Evolutionary conservation across 1,140 invertebrate genomes (phyloP), one percentile per base, ranked within the genome.

Genomic region (Sesamia nonagrioides): DNA sequence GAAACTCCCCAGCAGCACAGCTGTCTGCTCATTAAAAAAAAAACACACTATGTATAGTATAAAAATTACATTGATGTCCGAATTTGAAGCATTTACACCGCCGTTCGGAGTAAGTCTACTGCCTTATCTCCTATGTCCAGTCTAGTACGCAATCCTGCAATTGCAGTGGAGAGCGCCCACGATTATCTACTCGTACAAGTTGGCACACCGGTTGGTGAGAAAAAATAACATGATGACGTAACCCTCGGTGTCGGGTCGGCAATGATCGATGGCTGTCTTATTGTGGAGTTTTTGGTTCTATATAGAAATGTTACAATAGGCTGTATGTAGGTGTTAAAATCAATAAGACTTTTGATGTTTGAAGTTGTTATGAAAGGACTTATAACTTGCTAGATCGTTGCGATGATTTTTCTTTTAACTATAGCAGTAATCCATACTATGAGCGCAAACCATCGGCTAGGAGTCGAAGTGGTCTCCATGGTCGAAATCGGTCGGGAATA

Each of bases 121-220:
- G 42, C 0, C 13, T 5, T 17, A 8, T 33, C 54, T 66, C 15
- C 21, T 17, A 33, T 33, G 17, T 21, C 18, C n/a, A 5, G 11
- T 13, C 33, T 13, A 27, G 27, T 61, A 45, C 73, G 73, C 73
- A 75, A 75, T 75, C 21, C 40, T 37, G 42, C 73, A 61, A 75
- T 75, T 63, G 56, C 73, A 75, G 17, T 75, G 15, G 21, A 50
- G 71, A 60, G 54, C 18, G 37, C 56, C 11, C 66, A n/a, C 58
- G 73, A 75, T 75, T 75, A 75, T 63, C 73, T 75, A 73, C 45
- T 50, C 15, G 45, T 13, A 13, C 21, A 13, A 61, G 58, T 75
- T 75, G 58, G 73, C 73, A 60, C 58, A 75, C 73, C 52, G 58
- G 58, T 5, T 45, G 73, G 58, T 75, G 73, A 75, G 73, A 75